Evolutionary conservation across 1,140 invertebrate genomes (phyloP), one percentile per base, ranked within the genome.

Genomic region (Drosophila kikkawai): DNA sequence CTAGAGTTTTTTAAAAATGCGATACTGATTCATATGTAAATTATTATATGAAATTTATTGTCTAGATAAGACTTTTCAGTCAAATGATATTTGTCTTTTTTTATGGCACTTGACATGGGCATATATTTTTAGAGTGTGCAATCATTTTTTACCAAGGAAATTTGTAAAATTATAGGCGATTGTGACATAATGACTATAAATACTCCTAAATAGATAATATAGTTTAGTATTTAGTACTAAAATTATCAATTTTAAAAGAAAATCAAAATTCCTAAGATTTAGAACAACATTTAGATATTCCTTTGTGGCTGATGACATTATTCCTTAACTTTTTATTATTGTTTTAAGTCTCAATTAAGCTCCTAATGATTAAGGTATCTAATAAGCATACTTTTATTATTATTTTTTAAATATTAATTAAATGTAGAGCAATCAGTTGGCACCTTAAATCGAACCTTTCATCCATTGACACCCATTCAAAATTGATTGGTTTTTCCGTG

Each of bases 401-500:
- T n/a, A 37, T 15, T 7, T 5, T 6, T 9, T 6, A 9, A 11
- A 8, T 13, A 22, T 17, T 26, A 8, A 12, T 26, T 13, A 9
- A 17, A 29, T 26, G 12, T 19, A 63, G 60, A 3, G 48, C 22
- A 63, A 26, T 7, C 32, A 29, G 15, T 29, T 11, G 34, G 9
- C 48, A 17, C 34, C 41, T 8, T 19, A 9, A 63, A 12, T 13
- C 17, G 7, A 6, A 13, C 12, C 15, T 4, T 8, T 8, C 29
- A 17, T 34, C 36, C 9, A 71, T 29, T 34, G 45, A 37, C 58
- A 29, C 53, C 70, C 64, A 51, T 74, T 39, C 75, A 79, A 39
- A 56, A 83, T 82, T 83, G 82, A 83, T 83, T 85, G 67, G 51
- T 71, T 83, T 84, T 73, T 83, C 64, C 59, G 22, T 34, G 34